These are phyloP conservation scores for Xiphorhynchus elegans DNA, from an alignment of 2,113 vertebrate species.

Conservation along the genomic window DNA sequence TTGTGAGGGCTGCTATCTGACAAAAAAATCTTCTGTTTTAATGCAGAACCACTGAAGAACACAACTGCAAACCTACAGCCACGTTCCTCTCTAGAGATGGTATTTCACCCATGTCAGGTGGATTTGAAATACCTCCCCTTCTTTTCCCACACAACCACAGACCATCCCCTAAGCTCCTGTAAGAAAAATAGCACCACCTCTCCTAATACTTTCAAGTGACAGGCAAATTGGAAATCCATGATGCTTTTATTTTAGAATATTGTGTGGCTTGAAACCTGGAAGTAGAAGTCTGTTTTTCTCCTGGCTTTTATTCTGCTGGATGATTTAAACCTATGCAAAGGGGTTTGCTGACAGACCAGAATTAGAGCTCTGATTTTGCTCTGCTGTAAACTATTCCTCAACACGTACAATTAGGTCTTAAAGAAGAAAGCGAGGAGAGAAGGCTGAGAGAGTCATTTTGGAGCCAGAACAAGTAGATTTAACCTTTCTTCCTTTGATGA, in stretches of 20 bases:
- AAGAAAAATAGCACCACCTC: background rate
- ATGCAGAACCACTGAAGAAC: background rate
- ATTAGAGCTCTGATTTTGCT: background rate
- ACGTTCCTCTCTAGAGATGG: background rate
- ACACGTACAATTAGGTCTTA: background rate
- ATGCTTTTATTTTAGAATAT: constrained; percentile 41
- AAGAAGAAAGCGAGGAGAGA: background rate
- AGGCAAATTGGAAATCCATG: constrained; percentile 47
- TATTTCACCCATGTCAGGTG: background rate
- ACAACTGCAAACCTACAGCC: background rate
- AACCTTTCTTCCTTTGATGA: too few relatives aligned
- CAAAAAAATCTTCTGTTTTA: background rate
- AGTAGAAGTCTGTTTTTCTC: background rate
- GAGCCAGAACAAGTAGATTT: background rate
- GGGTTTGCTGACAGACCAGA: constrained; percentile 19
- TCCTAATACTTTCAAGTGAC: constrained; percentile 23
- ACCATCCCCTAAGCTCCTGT: background rate
- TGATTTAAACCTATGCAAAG: constrained; percentile 26
- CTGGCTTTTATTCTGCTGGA: background rate
- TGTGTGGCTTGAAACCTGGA: background rate
- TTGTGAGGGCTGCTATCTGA: background rate
- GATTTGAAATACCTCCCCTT: constrained; percentile 4
- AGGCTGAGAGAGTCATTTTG: background rate
- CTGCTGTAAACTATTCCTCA: background rate
- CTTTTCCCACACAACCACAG: background rate